These are phyloP conservation scores for Eidolon dupreanum DNA, from an alignment of 2,797 vertebrate species.

Conservation along the genomic window DNA sequence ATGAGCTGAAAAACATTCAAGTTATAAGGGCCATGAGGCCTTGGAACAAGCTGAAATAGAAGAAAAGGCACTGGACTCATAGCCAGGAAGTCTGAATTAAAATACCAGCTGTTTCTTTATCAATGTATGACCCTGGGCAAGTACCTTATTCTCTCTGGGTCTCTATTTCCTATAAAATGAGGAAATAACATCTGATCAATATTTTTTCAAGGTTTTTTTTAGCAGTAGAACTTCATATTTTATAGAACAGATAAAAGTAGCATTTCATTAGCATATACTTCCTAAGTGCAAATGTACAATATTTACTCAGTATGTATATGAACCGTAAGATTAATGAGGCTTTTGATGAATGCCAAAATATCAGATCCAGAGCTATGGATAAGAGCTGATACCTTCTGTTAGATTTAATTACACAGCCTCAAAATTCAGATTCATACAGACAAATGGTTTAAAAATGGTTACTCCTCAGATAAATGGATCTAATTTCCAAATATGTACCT, in stretches of 20 bases:
- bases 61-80: not conserved
- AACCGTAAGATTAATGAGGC: not conserved
- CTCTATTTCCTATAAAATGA: conserved; percentile 45
- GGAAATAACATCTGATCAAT: not conserved
- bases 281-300: not conserved
- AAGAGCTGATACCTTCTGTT: not conserved
- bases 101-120: conserved; percentile 71
- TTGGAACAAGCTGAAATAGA: conserved; percentile 76
- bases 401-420: not conserved
- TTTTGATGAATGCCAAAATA: conserved; percentile 25
- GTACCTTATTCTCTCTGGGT: conserved; percentile 51
- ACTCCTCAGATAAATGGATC: not conserved
- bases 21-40: conserved; percentile 29
- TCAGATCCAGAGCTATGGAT: not conserved
- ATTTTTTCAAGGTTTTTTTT: not conserved
- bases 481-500: not conserved
- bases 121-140: conserved; percentile 65
- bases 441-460: not conserved
- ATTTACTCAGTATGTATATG: conserved; percentile 16
- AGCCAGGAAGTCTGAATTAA: conserved; percentile 73
- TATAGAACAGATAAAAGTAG: conserved; percentile 7
- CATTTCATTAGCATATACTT: not conserved
- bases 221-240: not conserved
- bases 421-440: not conserved
- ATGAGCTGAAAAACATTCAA: conserved; percentile 19